A percentile compares a stretch with the other conserved stretches of the same genome.
Evolutionary conservation across 1,140 invertebrate species (phyloP).

Genomic region (Panonychus citri): DNA sequence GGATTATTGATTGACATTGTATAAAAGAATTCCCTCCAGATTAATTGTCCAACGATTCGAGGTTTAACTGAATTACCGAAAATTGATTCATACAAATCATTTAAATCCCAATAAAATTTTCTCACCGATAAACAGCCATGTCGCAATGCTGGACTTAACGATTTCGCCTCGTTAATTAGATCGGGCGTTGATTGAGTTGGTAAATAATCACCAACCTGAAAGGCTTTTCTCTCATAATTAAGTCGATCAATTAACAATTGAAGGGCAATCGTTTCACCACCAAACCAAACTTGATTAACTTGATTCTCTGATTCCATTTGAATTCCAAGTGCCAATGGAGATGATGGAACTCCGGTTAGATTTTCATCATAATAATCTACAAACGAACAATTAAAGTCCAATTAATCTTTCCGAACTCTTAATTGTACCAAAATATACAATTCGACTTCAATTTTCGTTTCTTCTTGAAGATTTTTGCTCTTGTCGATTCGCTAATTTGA

Average conservation of each 20-base stretch:
- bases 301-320: not conserved
- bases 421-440: too few species aligned
- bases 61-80: slow-evolving; percentile 47
- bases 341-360: not conserved
- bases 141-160: slow-evolving; percentile 60
- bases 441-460: slow-evolving; percentile 38
- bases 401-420: too few species aligned
- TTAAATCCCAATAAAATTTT: slow-evolving; percentile 58
- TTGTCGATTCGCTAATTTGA: too few species aligned
- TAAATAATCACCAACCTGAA: slow-evolving; percentile 65
- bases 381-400: slow-evolving; percentile 31
- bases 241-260: slow-evolving; percentile 36
- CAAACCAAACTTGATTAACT: slow-evolving; percentile 18
- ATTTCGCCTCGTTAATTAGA: slow-evolving; percentile 52
- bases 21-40: slow-evolving; percentile 80
- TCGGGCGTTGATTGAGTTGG: slow-evolving; percentile 61
- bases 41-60: slow-evolving; percentile 57
- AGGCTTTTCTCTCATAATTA: slow-evolving; percentile 51
- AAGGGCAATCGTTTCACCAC: slow-evolving; percentile 59
- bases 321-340: not conserved
- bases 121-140: slow-evolving; percentile 70
- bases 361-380: slow-evolving; percentile 15
- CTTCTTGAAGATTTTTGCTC: not conserved
- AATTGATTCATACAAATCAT: slow-evolving; percentile 50
- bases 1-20: slow-evolving; percentile 63